These are phyloP conservation scores for Tupaia chinensis DNA, from an alignment of 2,113 vertebrate species.

Conservation along the genomic window DNA sequence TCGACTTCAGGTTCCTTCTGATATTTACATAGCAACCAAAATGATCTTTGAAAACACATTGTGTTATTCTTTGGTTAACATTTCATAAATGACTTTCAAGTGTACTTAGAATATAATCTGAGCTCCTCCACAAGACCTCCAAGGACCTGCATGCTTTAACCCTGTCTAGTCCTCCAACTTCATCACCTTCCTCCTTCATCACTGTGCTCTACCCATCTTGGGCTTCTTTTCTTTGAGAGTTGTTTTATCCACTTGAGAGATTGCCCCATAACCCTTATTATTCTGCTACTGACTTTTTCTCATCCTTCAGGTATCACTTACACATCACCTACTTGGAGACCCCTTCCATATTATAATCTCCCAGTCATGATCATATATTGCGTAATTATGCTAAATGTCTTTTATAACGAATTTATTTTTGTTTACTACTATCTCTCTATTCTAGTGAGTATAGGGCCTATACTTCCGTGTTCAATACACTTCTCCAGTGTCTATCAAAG, in stretches of 20 bases:
- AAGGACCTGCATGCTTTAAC: not conserved
- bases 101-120: not conserved
- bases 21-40: not conserved
- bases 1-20: not conserved
- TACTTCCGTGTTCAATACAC: not conserved
- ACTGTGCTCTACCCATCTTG: not conserved
- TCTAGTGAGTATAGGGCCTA: not conserved
- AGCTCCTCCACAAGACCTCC: not conserved
- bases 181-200: not conserved
- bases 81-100: not conserved
- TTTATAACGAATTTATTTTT: not conserved
- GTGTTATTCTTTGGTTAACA: not conserved
- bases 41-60: not conserved
- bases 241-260: not conserved
- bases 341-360: not conserved
- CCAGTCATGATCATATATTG: not conserved
- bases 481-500: not conserved
- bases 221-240: not conserved
- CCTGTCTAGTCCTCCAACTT: not conserved
- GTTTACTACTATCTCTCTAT: not conserved
- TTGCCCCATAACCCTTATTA: not conserved
- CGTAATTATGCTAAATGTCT: not conserved
- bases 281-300: not conserved
- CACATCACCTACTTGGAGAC: not conserved
- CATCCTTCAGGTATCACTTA: not conserved